Evolutionary conservation across 1,140 invertebrate genomes (phyloP).

Genomic region (Panagrolaimus sp.): DNA sequence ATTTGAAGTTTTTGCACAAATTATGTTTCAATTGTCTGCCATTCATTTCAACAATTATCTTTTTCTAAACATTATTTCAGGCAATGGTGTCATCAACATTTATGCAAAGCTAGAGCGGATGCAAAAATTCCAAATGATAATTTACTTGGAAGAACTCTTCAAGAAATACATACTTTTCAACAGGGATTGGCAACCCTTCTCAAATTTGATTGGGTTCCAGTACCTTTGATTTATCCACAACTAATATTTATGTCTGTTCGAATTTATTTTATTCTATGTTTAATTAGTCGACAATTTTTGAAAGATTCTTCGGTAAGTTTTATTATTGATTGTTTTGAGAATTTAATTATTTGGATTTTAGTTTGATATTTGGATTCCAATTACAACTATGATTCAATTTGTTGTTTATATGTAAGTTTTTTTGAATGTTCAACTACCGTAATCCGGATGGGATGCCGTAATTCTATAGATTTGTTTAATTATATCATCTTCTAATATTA

Average conservation of each 20-base stretch:
- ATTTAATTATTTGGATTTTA: background rate
- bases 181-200: slow-evolving; percentile 7
- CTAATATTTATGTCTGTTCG: slow-evolving; percentile 39
- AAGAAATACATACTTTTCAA: slow-evolving; percentile 32
- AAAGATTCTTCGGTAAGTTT: too few species aligned
- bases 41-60: too few species aligned
- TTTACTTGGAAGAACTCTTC: slow-evolving; percentile 20
- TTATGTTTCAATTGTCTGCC: too few species aligned
- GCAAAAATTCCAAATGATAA: background rate
- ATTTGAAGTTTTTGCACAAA: too few species aligned
- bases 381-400: slow-evolving; percentile 37
- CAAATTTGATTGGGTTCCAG: slow-evolving; percentile 26
- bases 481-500: too few species aligned
- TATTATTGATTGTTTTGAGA: background rate
- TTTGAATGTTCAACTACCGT: too few species aligned
- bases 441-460: too few species aligned
- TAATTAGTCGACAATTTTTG: slow-evolving; percentile 34
- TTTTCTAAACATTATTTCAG: too few species aligned
- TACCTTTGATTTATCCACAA: slow-evolving; percentile 39
- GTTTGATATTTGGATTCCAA: slow-evolving; percentile 33
- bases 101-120: background rate
- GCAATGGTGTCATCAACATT: slow-evolving; percentile 12
- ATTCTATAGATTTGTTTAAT: too few species aligned
- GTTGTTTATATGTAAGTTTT: slow-evolving; percentile 19
- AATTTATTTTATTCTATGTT: slow-evolving; percentile 36